A percentile compares a stretch with the other conserved stretches of the same genome.
Conservation (phyloP, 2,888 invertebrate species). For the Syrista parreyssii region DNA sequence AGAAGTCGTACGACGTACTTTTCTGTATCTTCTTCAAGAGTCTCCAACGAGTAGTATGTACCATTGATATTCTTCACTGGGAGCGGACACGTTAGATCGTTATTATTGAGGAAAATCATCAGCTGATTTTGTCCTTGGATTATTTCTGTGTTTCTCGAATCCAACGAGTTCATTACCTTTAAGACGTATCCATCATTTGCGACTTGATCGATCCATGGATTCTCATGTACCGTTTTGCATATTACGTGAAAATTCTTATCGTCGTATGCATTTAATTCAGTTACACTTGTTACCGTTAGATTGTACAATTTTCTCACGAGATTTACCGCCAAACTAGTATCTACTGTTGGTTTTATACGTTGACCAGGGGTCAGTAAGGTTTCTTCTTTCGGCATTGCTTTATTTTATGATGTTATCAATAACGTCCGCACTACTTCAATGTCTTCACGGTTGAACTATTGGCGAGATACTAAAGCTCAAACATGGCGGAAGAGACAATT, state of each 20-base stretch:
- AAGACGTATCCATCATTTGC: slow-evolving; percentile 78
- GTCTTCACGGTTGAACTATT: neutral
- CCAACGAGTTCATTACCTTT: slow-evolving; percentile 86
- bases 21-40: slow-evolving; percentile 45
- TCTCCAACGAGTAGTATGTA: slow-evolving; percentile 71
- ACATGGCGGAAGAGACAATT: neutral
- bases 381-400: neutral
- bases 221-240: slow-evolving; percentile 71
- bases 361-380: slow-evolving; percentile 68
- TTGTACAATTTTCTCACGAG: slow-evolving; percentile 74
- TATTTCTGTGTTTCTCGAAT: slow-evolving; percentile 76
- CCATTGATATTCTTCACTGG: slow-evolving; percentile 78
- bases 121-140: slow-evolving; percentile 82
- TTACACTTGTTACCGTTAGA: slow-evolving; percentile 70
- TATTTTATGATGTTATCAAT: neutral
- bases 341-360: slow-evolving; percentile 71
- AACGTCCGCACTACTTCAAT: neutral
- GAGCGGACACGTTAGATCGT: slow-evolving; percentile 75
- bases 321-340: slow-evolving; percentile 68
- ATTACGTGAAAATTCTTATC: slow-evolving; percentile 80
- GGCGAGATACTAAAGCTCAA: neutral
- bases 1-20: slow-evolving; percentile 80
- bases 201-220: slow-evolving; percentile 71
- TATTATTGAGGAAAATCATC: slow-evolving; percentile 76
- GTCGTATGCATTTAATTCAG: slow-evolving; percentile 80